phyloP scores from a whole-genome alignment of 2,888 invertebrate species.

The Adineta ricciae region DNA sequence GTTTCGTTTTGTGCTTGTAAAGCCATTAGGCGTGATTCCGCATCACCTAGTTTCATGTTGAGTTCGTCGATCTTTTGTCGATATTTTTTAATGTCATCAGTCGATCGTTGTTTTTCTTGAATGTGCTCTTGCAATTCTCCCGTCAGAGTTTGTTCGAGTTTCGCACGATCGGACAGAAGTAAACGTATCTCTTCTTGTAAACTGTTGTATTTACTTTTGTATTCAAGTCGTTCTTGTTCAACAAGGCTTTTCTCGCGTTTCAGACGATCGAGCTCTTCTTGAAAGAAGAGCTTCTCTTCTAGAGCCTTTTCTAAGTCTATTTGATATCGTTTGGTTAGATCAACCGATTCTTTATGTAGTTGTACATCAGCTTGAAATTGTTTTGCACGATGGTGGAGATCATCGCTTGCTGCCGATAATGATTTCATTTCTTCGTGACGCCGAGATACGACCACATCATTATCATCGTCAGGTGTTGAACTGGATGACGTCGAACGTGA shows the following conservation, averaged over 20 bases:
- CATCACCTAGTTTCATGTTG: slow-evolving; percentile 9
- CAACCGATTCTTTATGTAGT: slow-evolving; percentile 9
- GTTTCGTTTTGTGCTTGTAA: slow-evolving; percentile 21
- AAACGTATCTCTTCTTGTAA: slow-evolving; percentile 14
- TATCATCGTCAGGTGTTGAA: background rate
- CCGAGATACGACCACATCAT: background rate
- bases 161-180: background rate
- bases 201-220: background rate
- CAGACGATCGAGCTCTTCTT: background rate
- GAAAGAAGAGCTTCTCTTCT: background rate
- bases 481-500: background rate
- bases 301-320: slow-evolving; percentile 12
- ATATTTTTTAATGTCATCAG: background rate
- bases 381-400: slow-evolving; percentile 5
- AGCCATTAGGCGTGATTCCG: background rate
- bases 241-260: background rate
- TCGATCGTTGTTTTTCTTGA: background rate
- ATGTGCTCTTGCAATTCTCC: background rate
- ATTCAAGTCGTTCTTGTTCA: slow-evolving; percentile 4
- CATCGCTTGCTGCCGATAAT: slow-evolving; percentile 1
- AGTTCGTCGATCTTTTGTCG: background rate
- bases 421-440: slow-evolving; percentile 15
- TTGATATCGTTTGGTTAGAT: background rate
- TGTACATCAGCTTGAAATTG: slow-evolving; percentile 5
- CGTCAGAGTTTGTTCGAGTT: background rate